Evolutionary conservation across 2,888 invertebrate genomes (phyloP), one percentile per base, ranked within the genome.

Genomic region (Endomychus coccineus): DNA sequence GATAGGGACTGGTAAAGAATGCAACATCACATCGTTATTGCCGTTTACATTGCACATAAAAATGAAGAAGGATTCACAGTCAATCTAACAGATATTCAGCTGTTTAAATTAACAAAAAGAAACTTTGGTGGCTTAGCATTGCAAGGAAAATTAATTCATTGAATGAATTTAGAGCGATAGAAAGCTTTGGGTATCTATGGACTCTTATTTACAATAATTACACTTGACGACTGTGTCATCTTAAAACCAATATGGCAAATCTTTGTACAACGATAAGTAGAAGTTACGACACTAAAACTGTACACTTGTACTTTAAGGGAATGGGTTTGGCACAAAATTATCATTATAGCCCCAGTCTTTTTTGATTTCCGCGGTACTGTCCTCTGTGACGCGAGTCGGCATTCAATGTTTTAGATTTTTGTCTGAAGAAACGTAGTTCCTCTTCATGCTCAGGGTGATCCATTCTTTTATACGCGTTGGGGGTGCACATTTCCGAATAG

Each of bases 401-500:
- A 48, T 75, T 77, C 76, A 78, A 80, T 28, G 82, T 80, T 63
- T 84, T 86, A 49, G 83, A 80, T 60, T 85, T 84, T 50, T 75
- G 74, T 25, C 88, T 74, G 59, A 86, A 91, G 45, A 75, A 75
- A 33, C 75, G 71, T 34, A 91, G 70, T 42, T 83, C 80, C 3
- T 75, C 74, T 39, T 76, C 74, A 60, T 86, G 84, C 31, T 75
- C 74, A 0, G 88, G 86, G 61, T 95, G 84, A 42, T 80, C 58
- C 96, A 96, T 96, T 35, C 85, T 82, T 21, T 79, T 75, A 64
- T 96, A 91, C 0, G 73, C 71, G 28, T 73, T 68, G 0, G 89
- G 89, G 17, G 74, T 77, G 56, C 89, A 85, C 29, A 86, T 68
- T 0, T 73, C 69, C 14, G 78, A 68, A 56, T 79, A 77, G 1